phyloP scores from a whole-genome alignment of 2,888 invertebrate genomes.

The Timandra comae region DNA sequence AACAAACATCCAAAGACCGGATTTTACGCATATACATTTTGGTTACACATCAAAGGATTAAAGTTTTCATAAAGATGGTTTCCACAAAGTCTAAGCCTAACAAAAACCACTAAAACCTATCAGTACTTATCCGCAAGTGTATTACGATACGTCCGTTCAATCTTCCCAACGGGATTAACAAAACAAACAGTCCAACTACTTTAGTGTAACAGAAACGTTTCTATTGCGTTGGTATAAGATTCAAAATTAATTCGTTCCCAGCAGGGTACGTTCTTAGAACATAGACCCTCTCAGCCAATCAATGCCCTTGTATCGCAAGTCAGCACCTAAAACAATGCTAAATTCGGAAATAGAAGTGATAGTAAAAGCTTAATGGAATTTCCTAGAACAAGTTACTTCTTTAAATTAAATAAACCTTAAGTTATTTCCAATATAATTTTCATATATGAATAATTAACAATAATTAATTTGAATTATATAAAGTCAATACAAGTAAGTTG shows the following conservation, averaged over 20 bases:
- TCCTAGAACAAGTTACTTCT: no score
- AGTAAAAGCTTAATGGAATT: no score
- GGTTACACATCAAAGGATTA: no score
- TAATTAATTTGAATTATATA: no score
- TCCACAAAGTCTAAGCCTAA: constrained; percentile 1
- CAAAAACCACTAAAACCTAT: constrained; percentile 13
- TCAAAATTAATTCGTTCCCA: background rate
- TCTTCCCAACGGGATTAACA: constrained; percentile 17
- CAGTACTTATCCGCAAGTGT: constrained; percentile 12
- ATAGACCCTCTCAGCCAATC: constrained; percentile 3
- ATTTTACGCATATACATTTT: no score
- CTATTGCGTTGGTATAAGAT: background rate
- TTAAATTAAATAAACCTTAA: no score
- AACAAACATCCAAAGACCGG: no score
- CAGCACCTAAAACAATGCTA: constrained; percentile 2
- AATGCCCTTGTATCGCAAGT: constrained; percentile 3
- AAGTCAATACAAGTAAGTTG: no score
- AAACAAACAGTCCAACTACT: constrained; percentile 8
- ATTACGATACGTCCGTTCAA: constrained; percentile 12
- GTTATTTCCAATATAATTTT: no score
- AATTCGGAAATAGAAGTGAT: constrained; percentile 3
- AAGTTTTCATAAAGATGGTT: no score
- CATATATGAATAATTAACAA: no score
- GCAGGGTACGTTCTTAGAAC: no score
- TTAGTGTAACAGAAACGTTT: background rate